Conservation (phyloP, 2,113 vertebrate species). For the Hippocampus abdominalis region DNA sequence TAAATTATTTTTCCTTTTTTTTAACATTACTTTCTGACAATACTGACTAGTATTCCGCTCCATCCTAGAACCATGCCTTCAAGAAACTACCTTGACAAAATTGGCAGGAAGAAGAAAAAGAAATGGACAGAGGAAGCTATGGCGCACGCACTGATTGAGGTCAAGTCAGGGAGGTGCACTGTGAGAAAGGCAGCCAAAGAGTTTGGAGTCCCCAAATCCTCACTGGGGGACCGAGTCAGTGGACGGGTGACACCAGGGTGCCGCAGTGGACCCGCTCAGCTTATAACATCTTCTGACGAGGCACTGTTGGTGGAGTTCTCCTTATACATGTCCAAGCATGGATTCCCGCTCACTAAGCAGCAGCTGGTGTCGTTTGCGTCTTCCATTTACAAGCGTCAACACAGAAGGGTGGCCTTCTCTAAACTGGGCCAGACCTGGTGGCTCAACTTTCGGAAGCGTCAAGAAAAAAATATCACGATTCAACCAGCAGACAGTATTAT, state of each 20-base stretch:
- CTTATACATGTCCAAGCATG: slow-evolving; percentile 61
- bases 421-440: slow-evolving; percentile 69
- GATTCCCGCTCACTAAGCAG: slow-evolving; percentile 65
- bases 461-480: slow-evolving; percentile 65
- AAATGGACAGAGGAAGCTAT: slow-evolving; percentile 66
- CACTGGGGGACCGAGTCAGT: slow-evolving; percentile 63
- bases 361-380: slow-evolving; percentile 67
- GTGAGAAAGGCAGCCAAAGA: slow-evolving; percentile 64
- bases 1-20: too few relatives aligned
- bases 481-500: slow-evolving; percentile 54
- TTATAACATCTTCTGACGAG: slow-evolving; percentile 61
- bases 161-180: slow-evolving; percentile 58
- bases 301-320: slow-evolving; percentile 63
- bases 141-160: slow-evolving; percentile 56
- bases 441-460: slow-evolving; percentile 64
- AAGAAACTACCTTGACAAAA: slow-evolving; percentile 65
- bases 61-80: slow-evolving; percentile 55
- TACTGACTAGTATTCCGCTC: slow-evolving; percentile 9
- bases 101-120: slow-evolving; percentile 62
- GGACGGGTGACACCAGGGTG: slow-evolving; percentile 62
- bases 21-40: too few relatives aligned
- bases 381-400: slow-evolving; percentile 64
- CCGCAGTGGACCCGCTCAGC: slow-evolving; percentile 63
- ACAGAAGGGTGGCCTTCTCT: slow-evolving; percentile 62
- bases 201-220: slow-evolving; percentile 65